These are phyloP conservation scores for Daphoenositta chrysoptera DNA, from an alignment of 2,113 vertebrate genomes.

Conservation along the genomic window DNA sequence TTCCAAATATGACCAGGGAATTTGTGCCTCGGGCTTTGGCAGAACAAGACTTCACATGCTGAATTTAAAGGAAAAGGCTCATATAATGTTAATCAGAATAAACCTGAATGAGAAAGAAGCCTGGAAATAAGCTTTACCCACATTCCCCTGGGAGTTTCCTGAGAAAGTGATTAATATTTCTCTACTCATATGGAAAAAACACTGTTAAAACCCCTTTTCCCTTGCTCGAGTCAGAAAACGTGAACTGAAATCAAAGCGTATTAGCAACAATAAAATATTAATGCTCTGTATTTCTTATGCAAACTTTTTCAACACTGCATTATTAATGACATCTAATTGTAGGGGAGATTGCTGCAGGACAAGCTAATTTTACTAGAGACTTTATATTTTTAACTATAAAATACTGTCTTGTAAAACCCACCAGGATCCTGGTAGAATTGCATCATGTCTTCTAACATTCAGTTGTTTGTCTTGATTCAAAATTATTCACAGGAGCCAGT, in stretches of 20 bases:
- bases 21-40: neutral
- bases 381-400: neutral
- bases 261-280: conserved; percentile 31
- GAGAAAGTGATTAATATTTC: neutral
- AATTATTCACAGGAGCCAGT: neutral
- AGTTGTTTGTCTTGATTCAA: neutral
- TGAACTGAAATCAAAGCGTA: neutral
- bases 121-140: neutral
- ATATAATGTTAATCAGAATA: neutral
- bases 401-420: neutral
- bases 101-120: neutral
- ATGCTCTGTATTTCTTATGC: neutral
- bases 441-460: neutral
- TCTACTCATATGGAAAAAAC: neutral
- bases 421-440: neutral
- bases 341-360: neutral
- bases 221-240: neutral
- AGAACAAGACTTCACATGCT: neutral
- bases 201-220: neutral
- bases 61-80: neutral
- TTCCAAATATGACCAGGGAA: neutral
- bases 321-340: conserved; percentile 31
- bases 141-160: neutral
- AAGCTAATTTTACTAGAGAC: neutral
- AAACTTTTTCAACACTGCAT: neutral